Conservation (phyloP, 1,140 invertebrate genomes). For the Eupristina koningsbergeri region DNA sequence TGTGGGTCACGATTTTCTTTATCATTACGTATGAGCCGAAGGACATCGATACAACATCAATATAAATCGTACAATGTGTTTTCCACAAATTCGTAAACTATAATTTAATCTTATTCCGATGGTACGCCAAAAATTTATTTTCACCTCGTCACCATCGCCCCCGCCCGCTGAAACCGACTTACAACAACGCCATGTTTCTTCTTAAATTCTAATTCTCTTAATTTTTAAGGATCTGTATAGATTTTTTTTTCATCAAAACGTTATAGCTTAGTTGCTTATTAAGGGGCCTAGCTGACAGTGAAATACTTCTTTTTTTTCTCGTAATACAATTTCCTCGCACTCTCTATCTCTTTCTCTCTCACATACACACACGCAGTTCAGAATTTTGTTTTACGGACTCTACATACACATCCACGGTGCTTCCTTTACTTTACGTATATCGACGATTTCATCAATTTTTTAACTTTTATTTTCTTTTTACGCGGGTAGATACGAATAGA, state of each 20-base stretch:
- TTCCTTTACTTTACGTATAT: slow-evolving; percentile 57
- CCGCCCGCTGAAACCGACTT: slow-evolving; percentile 61
- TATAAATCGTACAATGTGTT: slow-evolving; percentile 35
- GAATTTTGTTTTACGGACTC: slow-evolving; percentile 54
- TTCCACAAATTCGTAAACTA: slow-evolving; percentile 6
- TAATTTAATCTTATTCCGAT: background rate
- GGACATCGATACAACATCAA: slow-evolving; percentile 42
- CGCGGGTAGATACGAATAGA: slow-evolving; percentile 67
- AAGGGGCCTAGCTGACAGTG: slow-evolving; percentile 33
- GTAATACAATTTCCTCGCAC: slow-evolving; percentile 23
- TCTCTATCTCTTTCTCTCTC: too few relatives aligned
- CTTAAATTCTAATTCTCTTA: slow-evolving; percentile 61
- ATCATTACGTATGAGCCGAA: slow-evolving; percentile 29
- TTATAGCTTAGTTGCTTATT: slow-evolving; percentile 44
- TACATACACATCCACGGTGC: slow-evolving; percentile 62
- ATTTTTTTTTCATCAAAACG: slow-evolving; percentile 36
- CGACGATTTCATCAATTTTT: slow-evolving; percentile 55
- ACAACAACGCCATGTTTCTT: slow-evolving; percentile 54
- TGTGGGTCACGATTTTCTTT: slow-evolving; percentile 35
- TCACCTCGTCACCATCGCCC: slow-evolving; percentile 53
- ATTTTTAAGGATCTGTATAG: slow-evolving; percentile 45
- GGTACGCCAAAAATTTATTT: background rate
- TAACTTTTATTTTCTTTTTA: slow-evolving; percentile 52
- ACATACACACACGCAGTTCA: too few relatives aligned
- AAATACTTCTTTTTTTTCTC: slow-evolving; percentile 44